These are phyloP conservation scores for Chymomyza caudatula DNA, from an alignment of 2,888 invertebrate genomes.

Conservation along the genomic window DNA sequence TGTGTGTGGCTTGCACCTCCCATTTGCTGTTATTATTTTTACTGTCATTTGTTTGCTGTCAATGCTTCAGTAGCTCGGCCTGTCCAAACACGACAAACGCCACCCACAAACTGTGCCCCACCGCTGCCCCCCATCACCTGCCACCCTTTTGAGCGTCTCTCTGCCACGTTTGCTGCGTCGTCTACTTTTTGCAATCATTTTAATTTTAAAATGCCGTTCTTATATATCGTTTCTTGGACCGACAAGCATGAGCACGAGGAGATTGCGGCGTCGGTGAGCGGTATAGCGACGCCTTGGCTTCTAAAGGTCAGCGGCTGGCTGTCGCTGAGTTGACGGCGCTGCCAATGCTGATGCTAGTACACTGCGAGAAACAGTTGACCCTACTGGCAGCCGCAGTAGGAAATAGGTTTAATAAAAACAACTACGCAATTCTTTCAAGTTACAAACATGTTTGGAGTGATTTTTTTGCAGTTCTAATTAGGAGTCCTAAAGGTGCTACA, in stretches of 20 bases:
- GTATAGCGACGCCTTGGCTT: conserved; percentile 42
- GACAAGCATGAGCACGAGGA: neutral
- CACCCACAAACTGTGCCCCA: conserved; percentile 1
- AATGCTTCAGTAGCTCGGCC: conserved; percentile 56
- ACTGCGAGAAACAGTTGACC: neutral
- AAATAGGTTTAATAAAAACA: too few species aligned
- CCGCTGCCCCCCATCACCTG: conserved; percentile 5
- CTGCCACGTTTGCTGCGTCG: conserved; percentile 13
- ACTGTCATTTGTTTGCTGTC: conserved; percentile 74
- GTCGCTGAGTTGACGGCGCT: neutral
- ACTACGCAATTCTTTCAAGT: too few species aligned
- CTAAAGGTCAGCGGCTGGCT: conserved; percentile 48
- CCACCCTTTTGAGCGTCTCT: neutral
- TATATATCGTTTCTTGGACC: conserved; percentile 4
- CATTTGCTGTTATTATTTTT: conserved; percentile 74
- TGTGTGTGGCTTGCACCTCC: conserved; percentile 43
- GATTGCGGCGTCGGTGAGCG: conserved; percentile 22
- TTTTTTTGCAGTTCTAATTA: too few species aligned
- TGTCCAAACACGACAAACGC: conserved; percentile 28
- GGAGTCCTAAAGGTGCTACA: too few species aligned
- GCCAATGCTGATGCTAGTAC: neutral
- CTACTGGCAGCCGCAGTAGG: too few species aligned
- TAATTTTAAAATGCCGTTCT: conserved; percentile 71
- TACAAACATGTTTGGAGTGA: too few species aligned
- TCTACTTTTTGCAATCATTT: conserved; percentile 54